Conservation (phyloP, 2,888 invertebrate species). For the Trisateles emortualis region DNA sequence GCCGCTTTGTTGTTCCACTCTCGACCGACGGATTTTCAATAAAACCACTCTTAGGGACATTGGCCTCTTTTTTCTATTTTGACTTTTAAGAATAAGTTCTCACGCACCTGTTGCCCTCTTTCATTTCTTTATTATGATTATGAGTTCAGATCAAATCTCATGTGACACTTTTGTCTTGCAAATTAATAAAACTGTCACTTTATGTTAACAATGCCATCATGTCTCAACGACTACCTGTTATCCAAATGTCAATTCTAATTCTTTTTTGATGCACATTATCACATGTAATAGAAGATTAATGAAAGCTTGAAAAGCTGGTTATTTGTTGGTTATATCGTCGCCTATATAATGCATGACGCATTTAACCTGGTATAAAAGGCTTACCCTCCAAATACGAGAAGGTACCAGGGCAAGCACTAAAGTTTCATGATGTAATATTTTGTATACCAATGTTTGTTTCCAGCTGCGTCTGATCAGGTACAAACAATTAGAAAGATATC, state of each 20-base stretch:
- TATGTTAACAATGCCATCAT: not conserved
- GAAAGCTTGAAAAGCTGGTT: too few relatives aligned
- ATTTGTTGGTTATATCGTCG: too few relatives aligned
- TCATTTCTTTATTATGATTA: conserved; percentile 40
- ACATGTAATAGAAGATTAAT: too few relatives aligned
- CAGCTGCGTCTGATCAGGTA: not conserved
- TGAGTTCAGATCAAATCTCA: conserved; percentile 30
- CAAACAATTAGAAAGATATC: conserved; percentile 44
- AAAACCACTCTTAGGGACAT: conserved; percentile 77
- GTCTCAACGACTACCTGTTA: not conserved
- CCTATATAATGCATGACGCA: too few relatives aligned
- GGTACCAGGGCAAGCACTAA: too few relatives aligned
- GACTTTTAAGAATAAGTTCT: conserved; percentile 66
- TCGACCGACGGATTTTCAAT: conserved; percentile 78
- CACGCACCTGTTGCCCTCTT: conserved; percentile 78
- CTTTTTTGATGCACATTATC: too few relatives aligned
- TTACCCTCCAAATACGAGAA: too few relatives aligned
- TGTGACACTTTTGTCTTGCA: conserved; percentile 22
- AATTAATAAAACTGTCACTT: conserved; percentile 14
- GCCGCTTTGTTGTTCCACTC: conserved; percentile 76
- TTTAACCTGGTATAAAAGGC: too few relatives aligned
- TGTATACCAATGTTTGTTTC: not conserved
- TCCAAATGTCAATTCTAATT: not conserved
- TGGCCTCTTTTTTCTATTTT: conserved; percentile 66
- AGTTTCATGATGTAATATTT: too few relatives aligned